phyloP scores from a whole-genome alignment of 2,888 invertebrate genomes.

The Phaonia tiefii region DNA sequence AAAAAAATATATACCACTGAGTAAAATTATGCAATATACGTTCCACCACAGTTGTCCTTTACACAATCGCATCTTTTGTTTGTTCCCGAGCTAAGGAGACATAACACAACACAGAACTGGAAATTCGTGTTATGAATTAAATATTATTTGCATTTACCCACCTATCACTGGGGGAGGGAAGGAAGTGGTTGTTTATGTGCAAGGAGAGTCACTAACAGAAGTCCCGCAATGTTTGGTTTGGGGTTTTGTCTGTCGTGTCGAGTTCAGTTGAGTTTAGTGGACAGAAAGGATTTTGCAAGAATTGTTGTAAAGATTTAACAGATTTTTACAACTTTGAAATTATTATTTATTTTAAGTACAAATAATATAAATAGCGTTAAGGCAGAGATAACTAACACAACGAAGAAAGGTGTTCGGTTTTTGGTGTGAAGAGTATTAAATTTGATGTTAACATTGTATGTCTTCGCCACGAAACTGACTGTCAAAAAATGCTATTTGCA shows the following conservation, averaged over 20 bases:
- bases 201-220: slow-evolving; percentile 21
- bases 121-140: slow-evolving; percentile 34
- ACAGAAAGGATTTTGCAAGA: slow-evolving; percentile 12
- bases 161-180: too few relatives aligned
- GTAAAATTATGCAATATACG: slow-evolving; percentile 8
- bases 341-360: slow-evolving; percentile 44
- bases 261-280: neutral
- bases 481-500: too few relatives aligned
- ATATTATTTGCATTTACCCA: slow-evolving; percentile 37
- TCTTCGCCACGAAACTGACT: too few relatives aligned
- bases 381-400: too few relatives aligned
- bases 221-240: slow-evolving; percentile 23
- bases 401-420: too few relatives aligned
- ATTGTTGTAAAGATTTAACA: slow-evolving; percentile 40
- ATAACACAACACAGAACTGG: too few relatives aligned
- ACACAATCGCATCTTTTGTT: neutral
- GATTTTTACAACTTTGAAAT: slow-evolving; percentile 23
- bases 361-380: slow-evolving; percentile 33
- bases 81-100: neutral
- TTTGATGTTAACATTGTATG: too few relatives aligned
- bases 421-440: too few relatives aligned
- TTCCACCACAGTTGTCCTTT: slow-evolving; percentile 5
- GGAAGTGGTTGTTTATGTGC: too few relatives aligned
- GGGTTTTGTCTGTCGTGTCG: slow-evolving; percentile 21
- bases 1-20: slow-evolving; percentile 4